Evolutionary conservation across 1,140 invertebrate genomes (phyloP), one percentile per base, ranked within the genome.

Genomic region (Apocrypta bakeri): DNA sequence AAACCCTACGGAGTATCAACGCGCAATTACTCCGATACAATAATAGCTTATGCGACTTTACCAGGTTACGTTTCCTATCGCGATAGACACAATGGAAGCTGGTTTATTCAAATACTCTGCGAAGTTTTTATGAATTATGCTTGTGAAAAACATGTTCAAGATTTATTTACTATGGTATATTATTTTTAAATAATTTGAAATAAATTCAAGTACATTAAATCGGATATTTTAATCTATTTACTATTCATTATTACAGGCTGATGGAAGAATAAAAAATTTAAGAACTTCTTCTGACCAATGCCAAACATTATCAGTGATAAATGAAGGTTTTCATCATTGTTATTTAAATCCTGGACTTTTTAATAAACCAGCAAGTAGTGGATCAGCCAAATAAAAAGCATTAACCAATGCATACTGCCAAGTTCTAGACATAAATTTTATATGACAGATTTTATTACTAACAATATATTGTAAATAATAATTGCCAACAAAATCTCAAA

Each of bases 31-130:
- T 93, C 93, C 17, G 95, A 96, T 89, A 94, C 95, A 48, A 88
- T 96, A 14, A 92, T 96, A 42, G 94, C 93, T 48, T 93, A 95
- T 90, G 94, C 95, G 29, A 96, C 95, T 8, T 85, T 94, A 1
- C 93, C 94, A 21, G 94, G 95, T 9, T 93, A 93, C 85, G 93
- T 94, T 69, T 94, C 96, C 27, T 94, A 94, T 88, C 92, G 96
- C 66, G 95, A 97, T 89, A 87, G 81, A 0, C 81, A 87, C 9
- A 87, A 86, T 29, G 96, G 96, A 24, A 95, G 95, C 76, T 96
- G 96, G 95, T 96, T 95, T 87, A 95, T 97, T 76, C 95, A 96
- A 87, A 92, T 93, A 77, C 91, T 97, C 71, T 97, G 96, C 89
- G 92, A 95, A 87, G 93, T 95, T 82, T 96, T 97, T 87, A 96